Percentiles rank a stretch among this genome's conserved stretches.
Evolutionary conservation across 2,797 vertebrate genomes (phyloP).

Genomic region (Pteropus rufus): DNA sequence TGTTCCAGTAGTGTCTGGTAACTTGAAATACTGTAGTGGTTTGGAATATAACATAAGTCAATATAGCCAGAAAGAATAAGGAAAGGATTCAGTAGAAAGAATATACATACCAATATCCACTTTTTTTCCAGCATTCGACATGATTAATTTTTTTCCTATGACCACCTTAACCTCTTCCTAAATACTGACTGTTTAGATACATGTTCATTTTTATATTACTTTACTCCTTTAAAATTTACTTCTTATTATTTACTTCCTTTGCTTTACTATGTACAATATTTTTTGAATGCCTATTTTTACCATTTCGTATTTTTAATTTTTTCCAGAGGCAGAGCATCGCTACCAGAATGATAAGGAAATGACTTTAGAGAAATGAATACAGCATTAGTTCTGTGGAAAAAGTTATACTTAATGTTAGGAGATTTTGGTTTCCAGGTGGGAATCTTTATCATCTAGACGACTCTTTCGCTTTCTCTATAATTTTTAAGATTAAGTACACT

Average conservation of each 20-base stretch:
- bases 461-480: background rate
- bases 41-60: conserved; percentile 65
- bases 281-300: background rate
- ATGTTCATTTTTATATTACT: background rate
- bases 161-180: background rate
- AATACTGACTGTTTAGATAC: background rate
- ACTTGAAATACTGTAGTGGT: conserved; percentile 59
- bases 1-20: conserved; percentile 66
- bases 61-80: background rate
- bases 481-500: background rate
- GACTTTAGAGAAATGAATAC: background rate
- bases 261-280: background rate
- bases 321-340: background rate
- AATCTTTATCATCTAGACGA: background rate
- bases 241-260: background rate
- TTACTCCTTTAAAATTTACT: conserved; percentile 7
- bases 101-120: background rate
- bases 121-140: background rate
- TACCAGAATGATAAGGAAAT: background rate
- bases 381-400: background rate
- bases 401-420: background rate
- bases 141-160: background rate
- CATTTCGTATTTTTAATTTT: background rate
- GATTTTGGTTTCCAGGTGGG: background rate
- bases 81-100: background rate